Evolutionary conservation across 2,113 vertebrate species (phyloP), one percentile per base, ranked within the genome.

Genomic region (Morone chrysops): DNA sequence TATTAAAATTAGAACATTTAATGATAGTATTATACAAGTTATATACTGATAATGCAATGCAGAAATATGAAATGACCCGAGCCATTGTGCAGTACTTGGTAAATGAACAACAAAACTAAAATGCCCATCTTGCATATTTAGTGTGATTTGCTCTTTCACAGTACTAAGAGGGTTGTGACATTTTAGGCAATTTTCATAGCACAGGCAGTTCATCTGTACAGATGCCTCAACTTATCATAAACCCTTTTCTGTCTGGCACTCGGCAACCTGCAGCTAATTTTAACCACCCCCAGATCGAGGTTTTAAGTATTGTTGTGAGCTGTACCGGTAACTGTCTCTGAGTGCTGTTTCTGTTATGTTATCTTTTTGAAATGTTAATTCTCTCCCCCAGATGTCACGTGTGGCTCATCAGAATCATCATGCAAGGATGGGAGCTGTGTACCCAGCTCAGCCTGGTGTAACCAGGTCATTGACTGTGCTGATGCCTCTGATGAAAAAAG

Each of bases 401-500:
- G 98, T 80, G 85, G 95, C 40, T 87, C 96, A 20, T 92, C 96
- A 48, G 98, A 99, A 66, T 97, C 96, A 75, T 95, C 82, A 48
- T 99, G 98, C 83, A 95, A 96, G 70, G 98, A 99, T 72, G 97
- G 98, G 65, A 88, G 83, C 68, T 99, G 98, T 67, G 85, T 99
- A 62, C 94, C 96, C 63, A 96, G 94, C 92, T 96, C 98, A 18
- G 96, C 97, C 48, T 96, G 80, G 84, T 99, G 98, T 92, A 99
- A 99, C 95, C 98, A 99, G 96, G 95, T 97, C 93, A 94, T 98
- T 5, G 97, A 99, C 87, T 99, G 98, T 76, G 94, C 96, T 14
- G 98, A 99, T 73, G 97, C 97, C 85, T 98, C 97, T 0, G 98
- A 99, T 90, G 98, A 99, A 87, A 99, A 96, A 92, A 96, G 78